These are phyloP conservation scores for Drosophila buzzatii DNA, from an alignment of 2,888 invertebrate species.

Conservation along the genomic window DNA sequence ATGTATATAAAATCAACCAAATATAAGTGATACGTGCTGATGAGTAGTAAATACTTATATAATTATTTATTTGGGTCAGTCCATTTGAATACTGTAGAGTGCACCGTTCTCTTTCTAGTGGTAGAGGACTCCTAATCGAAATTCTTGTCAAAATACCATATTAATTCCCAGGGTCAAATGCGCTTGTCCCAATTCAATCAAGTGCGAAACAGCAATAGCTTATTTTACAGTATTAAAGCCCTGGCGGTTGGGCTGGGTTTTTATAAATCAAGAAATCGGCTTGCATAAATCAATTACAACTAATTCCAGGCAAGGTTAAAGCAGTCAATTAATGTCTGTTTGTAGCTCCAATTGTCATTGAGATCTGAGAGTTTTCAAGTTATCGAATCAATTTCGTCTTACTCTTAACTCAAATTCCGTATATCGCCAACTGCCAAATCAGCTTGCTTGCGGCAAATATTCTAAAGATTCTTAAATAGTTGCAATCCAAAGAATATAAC, in stretches of 20 bases:
- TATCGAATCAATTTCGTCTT: conserved; percentile 14
- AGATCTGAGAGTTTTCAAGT: conserved; percentile 10
- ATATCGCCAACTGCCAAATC: conserved; percentile 52
- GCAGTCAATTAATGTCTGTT: conserved; percentile 6
- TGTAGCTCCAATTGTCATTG: conserved; percentile 12
- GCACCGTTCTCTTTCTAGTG: conserved; percentile 36
- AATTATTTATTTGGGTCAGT: conserved; percentile 49
- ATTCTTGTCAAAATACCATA: conserved; percentile 15
- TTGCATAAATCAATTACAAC: background rate
- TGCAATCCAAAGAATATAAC: conserved; percentile 56
- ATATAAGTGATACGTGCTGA: conserved; percentile 57
- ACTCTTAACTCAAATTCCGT: conserved; percentile 24
- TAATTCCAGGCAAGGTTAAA: conserved; percentile 8
- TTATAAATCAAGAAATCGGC: conserved; percentile 1
- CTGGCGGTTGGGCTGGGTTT: background rate
- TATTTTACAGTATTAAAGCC: conserved; percentile 47
- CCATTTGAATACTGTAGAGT: conserved; percentile 27
- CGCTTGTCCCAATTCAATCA: background rate
- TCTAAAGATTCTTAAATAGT: conserved; percentile 44
- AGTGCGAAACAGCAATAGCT: conserved; percentile 16
- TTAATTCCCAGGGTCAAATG: background rate
- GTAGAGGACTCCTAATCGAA: conserved; percentile 1
- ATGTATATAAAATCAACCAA: conserved; percentile 47
- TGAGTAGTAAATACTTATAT: conserved; percentile 19
- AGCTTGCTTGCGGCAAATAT: conserved; percentile 40